Percentiles rank a stretch among this genome's conserved stretches.
phyloP scores from a whole-genome alignment of 2,888 invertebrate species.

The Dioctria rufipes region DNA sequence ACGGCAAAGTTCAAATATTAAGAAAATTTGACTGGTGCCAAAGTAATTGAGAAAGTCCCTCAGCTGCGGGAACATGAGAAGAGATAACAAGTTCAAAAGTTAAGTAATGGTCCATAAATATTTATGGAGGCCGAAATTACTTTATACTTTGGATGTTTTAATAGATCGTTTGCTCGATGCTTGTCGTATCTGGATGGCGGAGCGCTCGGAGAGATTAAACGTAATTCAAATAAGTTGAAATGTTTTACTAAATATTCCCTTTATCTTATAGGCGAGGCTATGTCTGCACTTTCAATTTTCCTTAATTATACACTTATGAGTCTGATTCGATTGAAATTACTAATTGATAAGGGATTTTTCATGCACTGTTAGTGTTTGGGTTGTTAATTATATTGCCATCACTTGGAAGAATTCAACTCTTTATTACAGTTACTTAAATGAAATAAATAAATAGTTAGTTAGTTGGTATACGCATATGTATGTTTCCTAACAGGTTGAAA shows the following conservation, averaged over 20 bases:
- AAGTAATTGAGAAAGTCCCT: constrained; percentile 44
- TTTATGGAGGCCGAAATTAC: constrained; percentile 50
- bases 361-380: too few species aligned
- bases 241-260: constrained; percentile 26
- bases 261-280: not conserved
- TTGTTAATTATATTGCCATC: too few species aligned
- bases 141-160: constrained; percentile 46
- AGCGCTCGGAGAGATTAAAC: constrained; percentile 14
- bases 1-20: constrained; percentile 23
- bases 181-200: not conserved
- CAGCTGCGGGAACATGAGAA: constrained; percentile 25
- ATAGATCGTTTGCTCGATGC: constrained; percentile 13
- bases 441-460: too few species aligned
- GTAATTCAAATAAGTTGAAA: constrained; percentile 34
- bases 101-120: constrained; percentile 52
- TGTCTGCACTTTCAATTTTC: too few species aligned
- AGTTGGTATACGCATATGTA: too few species aligned
- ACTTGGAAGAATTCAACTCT: too few species aligned
- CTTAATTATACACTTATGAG: too few species aligned
- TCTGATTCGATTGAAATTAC: too few species aligned
- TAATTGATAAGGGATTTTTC: too few species aligned
- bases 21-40: constrained; percentile 28
- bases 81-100: constrained; percentile 52
- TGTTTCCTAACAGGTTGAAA: too few species aligned
- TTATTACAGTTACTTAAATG: too few species aligned